Conservation (phyloP, 2,113 vertebrate species). For the Catharus fuscescens region DNA sequence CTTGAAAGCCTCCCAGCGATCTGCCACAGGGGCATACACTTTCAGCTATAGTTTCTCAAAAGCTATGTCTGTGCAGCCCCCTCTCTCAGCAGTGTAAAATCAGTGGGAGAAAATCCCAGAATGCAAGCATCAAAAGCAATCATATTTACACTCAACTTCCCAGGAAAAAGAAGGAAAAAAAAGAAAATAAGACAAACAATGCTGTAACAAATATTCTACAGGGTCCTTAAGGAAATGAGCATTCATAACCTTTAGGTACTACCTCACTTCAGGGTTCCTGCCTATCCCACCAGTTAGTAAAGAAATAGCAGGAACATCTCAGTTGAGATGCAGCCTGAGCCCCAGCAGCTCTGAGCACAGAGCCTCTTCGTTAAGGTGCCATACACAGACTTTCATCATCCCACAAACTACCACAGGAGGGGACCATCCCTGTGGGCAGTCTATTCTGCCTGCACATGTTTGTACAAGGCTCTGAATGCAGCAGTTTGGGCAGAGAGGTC, state of each 20-base stretch:
- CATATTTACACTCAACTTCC: not conserved
- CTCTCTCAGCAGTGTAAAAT: not conserved
- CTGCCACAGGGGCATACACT: not conserved
- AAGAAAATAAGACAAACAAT: not conserved
- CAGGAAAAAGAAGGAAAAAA: not conserved
- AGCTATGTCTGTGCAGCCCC: not conserved
- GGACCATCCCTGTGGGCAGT: not conserved
- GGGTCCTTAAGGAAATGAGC: not conserved
- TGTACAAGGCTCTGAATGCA: not conserved
- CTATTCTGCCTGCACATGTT: fast-evolving
- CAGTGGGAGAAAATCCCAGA: not conserved
- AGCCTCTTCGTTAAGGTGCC: not conserved
- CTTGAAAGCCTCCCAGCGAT: not conserved
- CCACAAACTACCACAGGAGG: not conserved
- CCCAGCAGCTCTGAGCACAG: not conserved
- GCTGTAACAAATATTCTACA: not conserved
- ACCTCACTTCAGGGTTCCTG: not conserved
- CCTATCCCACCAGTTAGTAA: not conserved
- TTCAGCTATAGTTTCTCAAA: not conserved
- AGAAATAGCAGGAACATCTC: not conserved
- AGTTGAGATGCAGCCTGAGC: fast-evolving
- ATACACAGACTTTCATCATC: not conserved
- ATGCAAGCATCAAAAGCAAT: not conserved
- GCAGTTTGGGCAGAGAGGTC: not conserved
- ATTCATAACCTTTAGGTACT: not conserved